Conservation (phyloP, 2,888 invertebrate species). For the Drosophila kuntzei region DNA sequence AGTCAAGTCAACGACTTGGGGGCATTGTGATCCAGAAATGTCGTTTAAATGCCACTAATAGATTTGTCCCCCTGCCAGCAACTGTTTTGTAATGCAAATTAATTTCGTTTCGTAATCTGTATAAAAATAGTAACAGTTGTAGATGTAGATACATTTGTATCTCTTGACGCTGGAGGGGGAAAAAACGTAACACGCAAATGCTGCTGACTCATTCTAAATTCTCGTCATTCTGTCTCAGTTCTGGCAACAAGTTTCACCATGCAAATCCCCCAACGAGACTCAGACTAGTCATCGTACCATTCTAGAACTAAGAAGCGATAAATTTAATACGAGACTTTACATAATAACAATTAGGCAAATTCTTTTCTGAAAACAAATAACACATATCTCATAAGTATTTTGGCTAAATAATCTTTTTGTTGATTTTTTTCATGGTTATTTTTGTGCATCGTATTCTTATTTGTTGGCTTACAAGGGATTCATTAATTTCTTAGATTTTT, state of each 20-base stretch:
- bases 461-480: constrained; percentile 72
- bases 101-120: constrained; percentile 67
- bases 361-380: constrained; percentile 56
- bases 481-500: constrained; percentile 70
- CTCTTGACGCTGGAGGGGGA: constrained; percentile 3
- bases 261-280: constrained; percentile 67
- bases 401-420: constrained; percentile 51
- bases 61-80: constrained; percentile 31
- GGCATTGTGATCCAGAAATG: constrained; percentile 68
- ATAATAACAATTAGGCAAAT: constrained; percentile 71
- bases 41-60: constrained; percentile 47
- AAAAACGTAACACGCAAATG: constrained; percentile 49
- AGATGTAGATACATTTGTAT: neutral
- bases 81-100: constrained; percentile 70
- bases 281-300: constrained; percentile 44
- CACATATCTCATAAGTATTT: constrained; percentile 53
- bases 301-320: constrained; percentile 35
- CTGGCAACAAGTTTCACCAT: constrained; percentile 45
- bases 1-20: constrained; percentile 73
- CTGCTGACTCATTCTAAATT: constrained; percentile 63
- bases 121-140: constrained; percentile 51
- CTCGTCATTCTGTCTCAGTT: constrained; percentile 30
- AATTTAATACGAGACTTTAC: constrained; percentile 56
- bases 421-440: constrained; percentile 52
- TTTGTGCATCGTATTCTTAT: constrained; percentile 32